phyloP scores from a whole-genome alignment of 1,140 invertebrate species.

The Apocrypta bakeri region DNA sequence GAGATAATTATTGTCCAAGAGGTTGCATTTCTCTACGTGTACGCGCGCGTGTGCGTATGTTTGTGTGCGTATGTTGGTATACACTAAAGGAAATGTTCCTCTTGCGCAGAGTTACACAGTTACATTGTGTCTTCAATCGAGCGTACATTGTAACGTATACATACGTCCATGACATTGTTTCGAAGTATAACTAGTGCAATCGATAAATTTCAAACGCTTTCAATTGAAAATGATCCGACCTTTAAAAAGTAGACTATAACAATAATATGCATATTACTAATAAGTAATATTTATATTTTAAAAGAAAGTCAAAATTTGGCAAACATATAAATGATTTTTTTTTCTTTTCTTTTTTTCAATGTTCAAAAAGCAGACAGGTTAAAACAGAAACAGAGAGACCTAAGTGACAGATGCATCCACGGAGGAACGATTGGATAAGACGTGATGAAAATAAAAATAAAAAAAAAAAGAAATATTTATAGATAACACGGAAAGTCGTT shows the following conservation, averaged over 20 bases:
- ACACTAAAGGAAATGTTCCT: no score
- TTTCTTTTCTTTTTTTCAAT: conserved; percentile 30
- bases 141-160: no score
- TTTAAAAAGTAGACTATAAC: neutral
- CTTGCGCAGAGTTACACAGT: no score
- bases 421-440: conserved; percentile 41
- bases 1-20: no score
- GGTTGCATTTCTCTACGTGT: neutral
- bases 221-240: neutral
- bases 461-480: no score
- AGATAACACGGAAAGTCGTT: no score
- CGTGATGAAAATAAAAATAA: neutral
- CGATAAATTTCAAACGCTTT: neutral
- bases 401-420: conserved; percentile 23
- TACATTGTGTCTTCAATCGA: no score
- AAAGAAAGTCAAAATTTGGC: neutral
- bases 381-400: conserved; percentile 45
- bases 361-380: conserved; percentile 25
- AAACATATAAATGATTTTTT: conserved; percentile 29
- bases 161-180: no score
- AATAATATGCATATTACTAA: neutral
- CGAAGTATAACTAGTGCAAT: neutral
- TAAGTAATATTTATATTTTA: conserved; percentile 2
- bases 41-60: no score
- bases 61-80: no score